phyloP scores from a whole-genome alignment of 2,888 invertebrate genomes.

The Teinopalpus imperialis region DNA sequence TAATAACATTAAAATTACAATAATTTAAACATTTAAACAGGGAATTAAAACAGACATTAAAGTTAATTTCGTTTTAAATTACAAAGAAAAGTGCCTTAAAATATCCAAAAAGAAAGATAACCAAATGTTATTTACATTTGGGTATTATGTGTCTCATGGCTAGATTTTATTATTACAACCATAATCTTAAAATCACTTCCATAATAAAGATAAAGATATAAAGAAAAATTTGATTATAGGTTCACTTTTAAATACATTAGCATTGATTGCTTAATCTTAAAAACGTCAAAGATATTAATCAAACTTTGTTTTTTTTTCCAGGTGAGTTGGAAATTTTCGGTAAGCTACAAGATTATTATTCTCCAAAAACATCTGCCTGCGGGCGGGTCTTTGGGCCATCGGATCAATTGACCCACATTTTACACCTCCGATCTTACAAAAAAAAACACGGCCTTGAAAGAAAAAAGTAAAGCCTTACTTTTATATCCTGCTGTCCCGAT shows the following conservation, averaged over 20 bases:
- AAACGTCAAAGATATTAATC: conserved; percentile 9
- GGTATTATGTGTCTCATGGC: no score
- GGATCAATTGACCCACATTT: conserved; percentile 29
- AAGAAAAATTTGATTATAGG: no score
- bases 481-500: conserved; percentile 22
- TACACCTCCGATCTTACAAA: conserved; percentile 22
- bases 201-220: no score
- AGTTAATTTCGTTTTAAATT: no score
- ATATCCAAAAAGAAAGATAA: no score
- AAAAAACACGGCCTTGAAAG: conserved; percentile 23
- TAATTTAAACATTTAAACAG: no score
- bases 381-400: conserved; percentile 19
- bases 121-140: no score
- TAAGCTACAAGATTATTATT: conserved; percentile 24
- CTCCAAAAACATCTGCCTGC: conserved; percentile 28
- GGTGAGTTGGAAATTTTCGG: conserved; percentile 29
- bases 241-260: conserved; percentile 1
- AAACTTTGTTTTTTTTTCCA: conserved; percentile 27
- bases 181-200: no score
- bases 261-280: neutral
- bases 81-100: no score
- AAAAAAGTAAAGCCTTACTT: conserved; percentile 20
- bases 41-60: no score
- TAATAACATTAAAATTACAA: no score
- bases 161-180: no score